Base-by-base conservation (phyloP, 2,113 vertebrate species). In the Crocuta crocuta region DNA sequence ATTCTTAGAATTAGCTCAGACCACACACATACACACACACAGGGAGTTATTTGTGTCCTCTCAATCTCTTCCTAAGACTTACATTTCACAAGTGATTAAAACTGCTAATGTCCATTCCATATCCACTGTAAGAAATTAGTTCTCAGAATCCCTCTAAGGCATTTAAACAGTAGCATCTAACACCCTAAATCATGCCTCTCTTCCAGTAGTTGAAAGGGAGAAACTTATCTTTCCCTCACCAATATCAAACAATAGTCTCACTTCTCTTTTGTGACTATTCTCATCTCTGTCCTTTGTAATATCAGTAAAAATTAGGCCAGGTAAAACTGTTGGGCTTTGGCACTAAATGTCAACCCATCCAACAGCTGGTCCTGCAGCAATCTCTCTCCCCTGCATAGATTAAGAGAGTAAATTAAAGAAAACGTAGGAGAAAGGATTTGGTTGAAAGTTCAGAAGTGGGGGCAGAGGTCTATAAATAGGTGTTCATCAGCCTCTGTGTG, bases 1-100 rank as follows among this genome's bases (percentile, higher is more conserved):
- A 81, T 80, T 95, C 78, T 91, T 94, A 68, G 81, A 98, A 92
- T 50, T 78, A 86, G 43, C 74, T 66, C 28, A 96, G 39, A 81
- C 2, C 2, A 33, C 10, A 16, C 35, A n/a, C 50, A 45, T 6
- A 45, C 73, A 84, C 11, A 76, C 8, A 43, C 21, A 68, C 15
- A 63, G 15, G 68, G 0, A 55, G 5, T 89, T 53, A 74, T 39
- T 19, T 70, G 24, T 33, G 39, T 33, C n/a, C 24, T 92, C 70
- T 94, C 33, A 58, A 71, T 53, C 6, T 70, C 55, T 89, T 83
- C 7, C 58, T n/a, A 81, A 96, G 26, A 88, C 84, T 71, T 78
- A 80, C 83, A 81, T 81, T 90, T 11, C 19, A 94, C 10, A 96
- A 63, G 79, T 91, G 35, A 91, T 85, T 91, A 48, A 55, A 86